Evolutionary conservation across 2,888 invertebrate species (phyloP), one percentile per base, ranked within the genome.

Genomic region (Himalopsyche japonica): DNA sequence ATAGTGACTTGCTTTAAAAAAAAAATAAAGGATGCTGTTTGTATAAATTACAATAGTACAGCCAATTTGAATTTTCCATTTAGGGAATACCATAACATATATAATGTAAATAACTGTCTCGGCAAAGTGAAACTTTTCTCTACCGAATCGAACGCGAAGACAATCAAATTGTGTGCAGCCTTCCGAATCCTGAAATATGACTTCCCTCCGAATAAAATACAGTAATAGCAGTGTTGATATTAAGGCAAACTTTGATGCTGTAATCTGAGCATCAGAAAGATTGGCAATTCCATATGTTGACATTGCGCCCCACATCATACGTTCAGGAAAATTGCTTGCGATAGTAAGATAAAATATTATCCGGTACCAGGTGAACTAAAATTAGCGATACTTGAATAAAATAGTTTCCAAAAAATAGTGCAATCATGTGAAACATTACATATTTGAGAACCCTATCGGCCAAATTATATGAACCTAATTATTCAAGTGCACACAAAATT

Each of bases 241-340:
- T 79, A 37, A 24, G 37, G 48, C 37, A 37, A 79, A 79, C 34
- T 79, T 79, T 34, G 77, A 27, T 20, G 27, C 30, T n/a, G 37
- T 76, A 57, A 64, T 80, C 70, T 81, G 57, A 57, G 24, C 57
- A 57, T 57, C 57, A 57, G 57, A 32, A 34, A 76, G 76, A 82
- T 82, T 82, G 82, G 76, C 82, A 82, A 82, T 82, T 37, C 76
- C 24, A 57, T 27, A 24, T 82, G 76, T 76, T 82, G 82, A 82
- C 82, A 76, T 76, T 82, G 82, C 76, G 15, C 76, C 76, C 43
- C 76, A 32, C 47, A 43, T 57, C 57, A 43, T 57, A 81, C 32
- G 24, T 49, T 18, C 20, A 34, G 18, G 24, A 43, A 47, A 79
- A 79, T 81, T 81, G 76, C 43, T 81, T 70, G 37, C 64, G 49